These are phyloP conservation scores for Ctenomys sociabilis DNA, from an alignment of 2,113 vertebrate genomes.

Conservation along the genomic window DNA sequence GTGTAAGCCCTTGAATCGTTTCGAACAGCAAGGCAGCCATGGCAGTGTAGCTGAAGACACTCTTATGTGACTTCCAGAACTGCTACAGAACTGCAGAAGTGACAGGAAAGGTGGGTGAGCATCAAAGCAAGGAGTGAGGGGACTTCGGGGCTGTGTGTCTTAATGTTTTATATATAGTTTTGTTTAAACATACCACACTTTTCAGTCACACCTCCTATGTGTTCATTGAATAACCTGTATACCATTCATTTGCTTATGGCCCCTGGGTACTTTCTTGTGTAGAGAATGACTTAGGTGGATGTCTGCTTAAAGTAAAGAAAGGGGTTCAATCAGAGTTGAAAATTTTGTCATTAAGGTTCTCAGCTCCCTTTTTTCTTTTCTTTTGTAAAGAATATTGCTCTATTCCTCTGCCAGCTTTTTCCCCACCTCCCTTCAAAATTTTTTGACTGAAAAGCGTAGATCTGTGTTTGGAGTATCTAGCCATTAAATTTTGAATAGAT, in stretches of 20 bases:
- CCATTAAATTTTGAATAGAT: constrained; percentile 32
- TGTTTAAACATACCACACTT: not conserved
- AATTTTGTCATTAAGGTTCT: not conserved
- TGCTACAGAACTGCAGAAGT: not conserved
- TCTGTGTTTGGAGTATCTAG: not conserved
- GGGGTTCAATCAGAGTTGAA: not conserved
- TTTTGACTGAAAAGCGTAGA: constrained; percentile 31
- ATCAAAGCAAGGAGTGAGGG: not conserved
- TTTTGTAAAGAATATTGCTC: not conserved
- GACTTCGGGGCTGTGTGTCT: not conserved
- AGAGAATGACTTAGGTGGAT: constrained; percentile 7
- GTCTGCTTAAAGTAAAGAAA: constrained; percentile 28
- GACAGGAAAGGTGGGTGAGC: not conserved
- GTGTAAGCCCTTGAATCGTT: not conserved
- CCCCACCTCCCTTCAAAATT: not conserved
- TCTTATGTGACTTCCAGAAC: not conserved
- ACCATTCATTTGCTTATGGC: constrained; percentile 18
- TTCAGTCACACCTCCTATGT: not conserved
- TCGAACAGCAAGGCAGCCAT: not conserved
- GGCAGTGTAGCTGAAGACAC: not conserved
- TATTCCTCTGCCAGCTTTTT: not conserved
- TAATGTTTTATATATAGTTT: not conserved
- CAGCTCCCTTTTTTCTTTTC: not conserved
- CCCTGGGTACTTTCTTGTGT: not conserved
- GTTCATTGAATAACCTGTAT: constrained; percentile 9